Base-by-base conservation (phyloP, 2,888 invertebrate genomes). In the Andrena praecox region DNA sequence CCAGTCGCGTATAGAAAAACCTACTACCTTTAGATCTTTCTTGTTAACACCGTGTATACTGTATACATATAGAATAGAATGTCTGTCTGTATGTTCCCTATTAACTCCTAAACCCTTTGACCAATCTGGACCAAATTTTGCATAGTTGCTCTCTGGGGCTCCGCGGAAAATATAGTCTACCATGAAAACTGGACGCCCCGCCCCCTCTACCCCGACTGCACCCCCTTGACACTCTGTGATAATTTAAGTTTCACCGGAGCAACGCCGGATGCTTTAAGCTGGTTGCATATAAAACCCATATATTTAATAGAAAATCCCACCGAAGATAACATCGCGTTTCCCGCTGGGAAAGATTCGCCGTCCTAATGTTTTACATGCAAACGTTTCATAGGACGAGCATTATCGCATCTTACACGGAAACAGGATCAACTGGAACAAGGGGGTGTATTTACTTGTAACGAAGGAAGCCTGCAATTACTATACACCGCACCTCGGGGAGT, bases 401-500 rank as follows among this genome's bases (percentile, higher is more conserved):
- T 63, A 78, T 68, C 67, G 67, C 16, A 60, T 54, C 54, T 64
- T 54, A 42, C 54, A 60, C 54, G 33, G 48, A 20, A 71, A 29
- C 20, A 24, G 60, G 29, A 79, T 79, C 73, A 64, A 35, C 72
- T 50, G n/a, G 35, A 68, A 59, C 78, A 69, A 70, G 63, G 33
- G 35, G 33, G 52, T 66, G 72, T 62, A 42, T 79, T 74, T 67
- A 79, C 79, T 79, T 74, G 79, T 79, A 81, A 81, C 73, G 74
- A 74, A 81, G 79, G 69, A 74, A 78, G 50, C 27, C 66, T 48
- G 69, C 81, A 79, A 74, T 79, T 81, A 67, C 69, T 81, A 70
- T 70, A 66, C 66, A 74, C 70, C 42, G 31, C 54, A 59, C 81
- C 69, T 42, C 50, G 2, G 81, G 81, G 81, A 79, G 54, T 74